phyloP scores from a whole-genome alignment of 2,797 vertebrate species.

The Hozukius guyotensis region DNA sequence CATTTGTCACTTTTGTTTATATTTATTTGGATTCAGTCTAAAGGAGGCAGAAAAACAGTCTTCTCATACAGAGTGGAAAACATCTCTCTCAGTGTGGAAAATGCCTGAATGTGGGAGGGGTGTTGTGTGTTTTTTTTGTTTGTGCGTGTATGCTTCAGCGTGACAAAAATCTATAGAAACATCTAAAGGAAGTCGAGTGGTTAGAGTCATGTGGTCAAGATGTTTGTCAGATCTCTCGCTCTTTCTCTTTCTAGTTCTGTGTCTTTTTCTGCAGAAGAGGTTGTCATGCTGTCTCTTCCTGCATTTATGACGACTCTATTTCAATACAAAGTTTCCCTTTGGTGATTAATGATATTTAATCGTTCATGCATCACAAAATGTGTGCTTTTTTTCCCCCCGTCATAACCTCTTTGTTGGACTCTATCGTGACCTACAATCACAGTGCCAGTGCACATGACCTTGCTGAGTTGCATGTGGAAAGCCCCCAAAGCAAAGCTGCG shows the following conservation, averaged over 20 bases:
- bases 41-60: slow-evolving; percentile 6
- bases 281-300: background rate
- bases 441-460: slow-evolving; percentile 78
- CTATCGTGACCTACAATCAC: slow-evolving; percentile 61
- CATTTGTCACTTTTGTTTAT: background rate
- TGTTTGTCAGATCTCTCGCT: slow-evolving; percentile 76
- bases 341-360: slow-evolving; percentile 7
- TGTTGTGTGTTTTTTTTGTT: slow-evolving; percentile 7
- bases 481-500: slow-evolving; percentile 70
- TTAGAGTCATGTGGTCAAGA: slow-evolving; percentile 82
- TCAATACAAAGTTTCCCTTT: background rate
- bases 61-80: slow-evolving; percentile 40
- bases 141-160: slow-evolving; percentile 42
- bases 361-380: slow-evolving; percentile 3
- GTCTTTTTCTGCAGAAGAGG: slow-evolving; percentile 37
- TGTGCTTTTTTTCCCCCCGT: background rate
- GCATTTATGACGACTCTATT: background rate
- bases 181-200: slow-evolving; percentile 77
- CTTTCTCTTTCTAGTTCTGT: slow-evolving; percentile 58
- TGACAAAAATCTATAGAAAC: slow-evolving; percentile 77
- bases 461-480: slow-evolving; percentile 80
- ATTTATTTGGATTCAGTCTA: slow-evolving; percentile 12
- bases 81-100: slow-evolving; percentile 20
- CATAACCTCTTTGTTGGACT: slow-evolving; percentile 24
- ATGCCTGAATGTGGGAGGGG: slow-evolving; percentile 25